Base-by-base conservation (phyloP, 1,140 invertebrate genomes). In the Brachionus rotundiformis region DNA sequence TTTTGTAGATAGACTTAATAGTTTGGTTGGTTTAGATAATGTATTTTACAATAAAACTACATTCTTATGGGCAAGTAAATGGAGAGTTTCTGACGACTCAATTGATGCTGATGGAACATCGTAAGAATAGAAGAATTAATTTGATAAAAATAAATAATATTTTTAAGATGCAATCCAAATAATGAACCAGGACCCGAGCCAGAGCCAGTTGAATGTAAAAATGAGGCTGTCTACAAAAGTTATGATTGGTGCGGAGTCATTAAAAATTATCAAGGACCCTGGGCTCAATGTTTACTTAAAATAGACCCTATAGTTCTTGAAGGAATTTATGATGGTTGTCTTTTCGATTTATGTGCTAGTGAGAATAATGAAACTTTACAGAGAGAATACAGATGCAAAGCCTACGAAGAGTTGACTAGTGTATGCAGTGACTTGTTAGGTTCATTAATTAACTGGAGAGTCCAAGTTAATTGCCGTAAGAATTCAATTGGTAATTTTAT, bases 11-110 rank as follows among this genome's bases (percentile, higher is more conserved):
- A 54, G 31, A 54, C n/a, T 31, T 13, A 79, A 79, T 79, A 63
- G 29, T 8, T 79, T 79, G 19, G 10, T 59, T 10, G n/a, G 11
- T 27, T 29, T 31, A 19, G 33, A 59, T 27, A 39, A 27, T 23
- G 16, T 31, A 8, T 29, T 31, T 59, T 79, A 79, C 33, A 25
- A 44, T 29, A 54, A 25, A 13, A 33, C 6, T 1, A 59, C 13
- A 39, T 79, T 59, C 16, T 23, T 33, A 33, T 79, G 76, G 76
- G 76, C 19, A 16, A 79, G 27, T 41, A 2, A 31, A 31, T 79
- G 76, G 76, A 54, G 76, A 79, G 76, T 79, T 23, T n/a, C 13
- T 27, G 68, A 73, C 44, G 41, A 73, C 44, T 73, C 68, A 44
- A 44, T 73, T 25, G 68, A 73, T 29, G 2, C 23, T 11, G 68